Percentiles rank a stretch among this genome's conserved stretches.
phyloP scores from a whole-genome alignment of 2,797 vertebrate species.

The Masticophis lateralis region DNA sequence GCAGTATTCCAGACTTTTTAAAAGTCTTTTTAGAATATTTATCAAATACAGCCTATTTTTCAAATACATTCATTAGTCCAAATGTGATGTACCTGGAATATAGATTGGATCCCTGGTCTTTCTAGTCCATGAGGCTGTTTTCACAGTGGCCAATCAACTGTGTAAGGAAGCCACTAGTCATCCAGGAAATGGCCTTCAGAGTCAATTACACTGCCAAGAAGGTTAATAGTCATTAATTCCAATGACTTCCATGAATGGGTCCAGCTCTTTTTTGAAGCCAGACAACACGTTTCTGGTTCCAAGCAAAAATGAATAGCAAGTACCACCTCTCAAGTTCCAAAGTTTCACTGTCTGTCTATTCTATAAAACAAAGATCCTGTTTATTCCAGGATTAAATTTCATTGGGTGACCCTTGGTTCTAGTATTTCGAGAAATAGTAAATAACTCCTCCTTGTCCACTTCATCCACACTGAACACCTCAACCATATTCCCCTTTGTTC shows the following conservation, averaged over 20 bases:
- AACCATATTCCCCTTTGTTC: background rate
- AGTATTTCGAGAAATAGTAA: background rate
- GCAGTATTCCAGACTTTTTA: background rate
- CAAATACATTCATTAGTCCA: background rate
- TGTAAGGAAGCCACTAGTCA: background rate
- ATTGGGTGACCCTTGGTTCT: background rate
- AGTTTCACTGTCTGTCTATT: background rate
- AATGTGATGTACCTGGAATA: background rate
- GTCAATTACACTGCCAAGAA: background rate
- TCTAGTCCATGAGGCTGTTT: background rate
- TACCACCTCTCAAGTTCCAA: background rate
- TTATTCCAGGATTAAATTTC: background rate
- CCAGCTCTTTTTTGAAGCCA: background rate
- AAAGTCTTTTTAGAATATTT: background rate
- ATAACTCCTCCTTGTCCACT: background rate
- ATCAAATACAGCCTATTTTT: background rate
- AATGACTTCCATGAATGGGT: background rate
- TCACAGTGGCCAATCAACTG: background rate
- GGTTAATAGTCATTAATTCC: background rate
- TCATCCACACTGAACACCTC: background rate
- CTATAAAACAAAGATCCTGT: background rate
- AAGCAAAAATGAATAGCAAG: background rate
- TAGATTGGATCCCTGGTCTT: background rate
- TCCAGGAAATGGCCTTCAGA: background rate
- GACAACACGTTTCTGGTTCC: background rate